Evolutionary conservation across 2,888 invertebrate genomes (phyloP), one percentile per base, ranked within the genome.

Genomic region (Temnothorax rugatulus): DNA sequence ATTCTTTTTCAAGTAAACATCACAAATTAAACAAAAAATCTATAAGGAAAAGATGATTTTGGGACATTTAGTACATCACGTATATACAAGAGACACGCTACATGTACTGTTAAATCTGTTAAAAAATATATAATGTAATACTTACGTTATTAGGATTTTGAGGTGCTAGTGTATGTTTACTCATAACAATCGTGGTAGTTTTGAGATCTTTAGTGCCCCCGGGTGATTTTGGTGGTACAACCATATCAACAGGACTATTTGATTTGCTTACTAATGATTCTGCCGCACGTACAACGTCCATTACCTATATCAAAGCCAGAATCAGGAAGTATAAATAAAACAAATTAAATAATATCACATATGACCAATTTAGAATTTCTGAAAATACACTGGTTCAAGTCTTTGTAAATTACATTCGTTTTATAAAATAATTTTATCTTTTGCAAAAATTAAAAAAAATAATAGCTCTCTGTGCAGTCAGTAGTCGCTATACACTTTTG

Each of bases 151-250:
- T 95, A 59, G 79, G 79, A 90, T 95, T 96, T 95, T 97, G 97
- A 93, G 97, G 96, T 92, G 98, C 98, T 92, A 98, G 96, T 83
- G 98, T 98, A 95, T 98, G 98, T 95, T 98, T 98, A 95, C 98
- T 98, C 98, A 98, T 98, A 83, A 98, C 98, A 92, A 98, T 97
- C 15, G 98, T 98, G 88, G 98, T 98, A 83, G 98, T 98, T 96
- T 98, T 98, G 90, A 96, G 95, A 92, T 96, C 96, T 93, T 96
- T 96, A 38, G 96, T 95, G 84, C 96, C 96, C 75, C 96, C 96
- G 0, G 98, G 98, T 81, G 98, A 98, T 92, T 97, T 98, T 41
- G 98, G 98, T 76, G 97, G 96, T 82, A 95, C 96, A 88, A 95
- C 93, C 90, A 95, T 94, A 84, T 96, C 96, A 63, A 95, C 95